Evolutionary conservation across 2,888 invertebrate genomes (phyloP).

Genomic region (Microplitis deprimator): DNA sequence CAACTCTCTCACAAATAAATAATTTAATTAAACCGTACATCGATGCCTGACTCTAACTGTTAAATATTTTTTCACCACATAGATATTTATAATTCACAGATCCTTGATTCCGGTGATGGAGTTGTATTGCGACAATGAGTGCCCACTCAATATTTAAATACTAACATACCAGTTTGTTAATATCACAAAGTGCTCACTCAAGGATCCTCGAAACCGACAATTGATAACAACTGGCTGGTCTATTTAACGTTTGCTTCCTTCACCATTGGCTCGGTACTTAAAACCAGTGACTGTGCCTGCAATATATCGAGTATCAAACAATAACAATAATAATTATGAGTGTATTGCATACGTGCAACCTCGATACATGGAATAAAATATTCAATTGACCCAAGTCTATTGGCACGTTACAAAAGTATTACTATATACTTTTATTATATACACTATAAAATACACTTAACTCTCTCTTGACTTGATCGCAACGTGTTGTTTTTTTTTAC

Average conservation of each 20-base stretch:
- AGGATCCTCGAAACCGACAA: background rate
- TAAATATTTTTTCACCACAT: conserved; percentile 14
- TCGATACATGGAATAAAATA: background rate
- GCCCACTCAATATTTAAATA: background rate
- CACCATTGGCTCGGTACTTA: background rate
- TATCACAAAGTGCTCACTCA: background rate
- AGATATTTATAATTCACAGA: conserved; percentile 19
- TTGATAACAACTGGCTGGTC: background rate
- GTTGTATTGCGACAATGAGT: background rate
- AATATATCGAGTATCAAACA: background rate
- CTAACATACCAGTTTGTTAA: no score
- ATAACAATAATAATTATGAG: conserved; percentile 43
- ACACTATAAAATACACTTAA: background rate
- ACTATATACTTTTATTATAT: background rate
- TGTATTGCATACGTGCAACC: no score
- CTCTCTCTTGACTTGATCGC: no score
- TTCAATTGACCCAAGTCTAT: conserved; percentile 25
- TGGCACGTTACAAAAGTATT: conserved; percentile 8
- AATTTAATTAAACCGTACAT: conserved; percentile 29
- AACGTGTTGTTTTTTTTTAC: conserved; percentile 50
- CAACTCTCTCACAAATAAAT: conserved; percentile 1
- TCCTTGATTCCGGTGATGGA: conserved; percentile 18
- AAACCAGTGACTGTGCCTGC: no score
- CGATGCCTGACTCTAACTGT: conserved; percentile 34
- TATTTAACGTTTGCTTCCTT: background rate